phyloP scores from a whole-genome alignment of 1,140 invertebrate genomes.

The Pseudomyrmex concolor region DNA sequence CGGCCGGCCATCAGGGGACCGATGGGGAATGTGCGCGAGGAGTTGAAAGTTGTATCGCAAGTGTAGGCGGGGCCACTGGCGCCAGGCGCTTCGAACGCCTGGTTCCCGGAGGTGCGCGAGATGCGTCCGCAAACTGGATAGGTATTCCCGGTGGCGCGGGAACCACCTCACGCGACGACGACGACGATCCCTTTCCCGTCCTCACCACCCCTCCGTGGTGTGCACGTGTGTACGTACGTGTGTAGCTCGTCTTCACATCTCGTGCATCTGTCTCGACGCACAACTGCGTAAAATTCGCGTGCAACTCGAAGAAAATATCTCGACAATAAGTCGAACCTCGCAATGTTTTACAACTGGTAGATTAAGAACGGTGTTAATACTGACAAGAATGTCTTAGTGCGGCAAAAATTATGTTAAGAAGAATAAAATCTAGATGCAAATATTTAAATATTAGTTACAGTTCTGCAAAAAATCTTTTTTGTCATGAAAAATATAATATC shows the following conservation, averaged over 20 bases:
- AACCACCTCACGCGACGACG: slow-evolving; percentile 72
- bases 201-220: neutral
- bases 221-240: neutral
- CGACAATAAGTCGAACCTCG: too few species aligned
- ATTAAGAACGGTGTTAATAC: too few species aligned
- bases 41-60: slow-evolving; percentile 71
- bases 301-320: too few species aligned
- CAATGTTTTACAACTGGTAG: too few species aligned
- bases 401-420: too few species aligned
- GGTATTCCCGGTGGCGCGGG: slow-evolving; percentile 70
- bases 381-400: too few species aligned
- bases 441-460: too few species aligned
- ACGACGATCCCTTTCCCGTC: slow-evolving; percentile 54
- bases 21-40: slow-evolving; percentile 43
- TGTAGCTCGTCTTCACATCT: neutral
- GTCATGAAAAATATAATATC: too few species aligned
- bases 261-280: neutral
- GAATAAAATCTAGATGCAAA: too few species aligned
- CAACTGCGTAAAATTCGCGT: neutral
- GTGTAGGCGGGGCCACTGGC: slow-evolving; percentile 77
- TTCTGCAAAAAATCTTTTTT: too few species aligned
- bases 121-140: slow-evolving; percentile 77
- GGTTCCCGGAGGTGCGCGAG: slow-evolving; percentile 73
- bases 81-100: slow-evolving; percentile 70
- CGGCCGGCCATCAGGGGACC: slow-evolving; percentile 53